Base-by-base conservation (phyloP, 2,797 vertebrate genomes). In the Chloroceryle inda region DNA sequence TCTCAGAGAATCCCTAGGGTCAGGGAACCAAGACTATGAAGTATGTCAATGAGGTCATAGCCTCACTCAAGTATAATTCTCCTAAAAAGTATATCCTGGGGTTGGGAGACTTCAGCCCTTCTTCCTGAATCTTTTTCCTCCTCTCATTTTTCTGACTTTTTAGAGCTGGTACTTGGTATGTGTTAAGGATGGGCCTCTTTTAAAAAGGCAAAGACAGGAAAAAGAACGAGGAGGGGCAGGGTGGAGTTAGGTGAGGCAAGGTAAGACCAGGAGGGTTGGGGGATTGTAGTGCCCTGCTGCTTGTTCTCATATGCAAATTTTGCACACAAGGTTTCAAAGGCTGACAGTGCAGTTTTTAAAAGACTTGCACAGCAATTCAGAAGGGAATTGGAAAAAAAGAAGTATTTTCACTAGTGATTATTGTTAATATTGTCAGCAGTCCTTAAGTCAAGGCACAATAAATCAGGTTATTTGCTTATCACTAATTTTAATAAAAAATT, bases 171-270 rank as follows among this genome's bases (percentile, higher is more conserved):
- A 56, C 20, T 75, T 68, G 21, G 35, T 8, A 53, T 3, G 26
- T 40, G 8, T 49, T 64, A 69, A 59, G 29, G 24, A 63, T 5
- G 53, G 18, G 21, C 3, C 14, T 73, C 17, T 23, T 24, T 8
- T 8, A 8, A 29, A 49, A 67, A 58, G 12, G 5, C 1, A 23
- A 55, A 22, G 10, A 7, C 1, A 4, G 15, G 20, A 3, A 21
- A 73, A n/a, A 6, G 9, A 12, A 27, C 61, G 6, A 12, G 14
- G 19, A 44, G 9, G 27, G 18, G 59, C n/a, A 20, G 33, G 56
- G 23, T 9, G n/a, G 53, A 8, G 53, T 21, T 8, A 21, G 31
- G 53, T 21, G 20, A n/a, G 55, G 26, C 18, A 40, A 33, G 17
- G 21, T 3, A 61, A 40, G 52, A 24, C 6, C 4, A 38, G 44